These are phyloP conservation scores for Protophormia terraenovae DNA, from an alignment of 2,888 invertebrate genomes.

Conservation along the genomic window DNA sequence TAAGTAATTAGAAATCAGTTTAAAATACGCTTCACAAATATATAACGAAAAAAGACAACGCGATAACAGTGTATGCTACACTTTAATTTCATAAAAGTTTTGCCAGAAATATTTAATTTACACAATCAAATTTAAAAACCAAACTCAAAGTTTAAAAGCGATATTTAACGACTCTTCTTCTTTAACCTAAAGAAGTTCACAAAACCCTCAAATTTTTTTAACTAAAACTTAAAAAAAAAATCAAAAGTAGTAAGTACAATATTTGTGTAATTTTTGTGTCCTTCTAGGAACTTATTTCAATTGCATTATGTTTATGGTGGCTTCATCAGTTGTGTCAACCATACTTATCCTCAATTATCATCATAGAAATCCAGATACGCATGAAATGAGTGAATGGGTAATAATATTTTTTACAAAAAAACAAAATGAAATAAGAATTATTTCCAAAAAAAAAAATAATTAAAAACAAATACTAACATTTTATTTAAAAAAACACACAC, in stretches of 20 bases:
- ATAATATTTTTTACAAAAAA: slow-evolving; percentile 78
- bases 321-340: slow-evolving; percentile 98
- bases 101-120: not conserved
- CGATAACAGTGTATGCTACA: not conserved
- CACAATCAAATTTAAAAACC: slow-evolving; percentile 35
- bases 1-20: not conserved
- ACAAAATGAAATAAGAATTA: slow-evolving; percentile 31
- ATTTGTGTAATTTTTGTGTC: slow-evolving; percentile 83
- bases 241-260: slow-evolving; percentile 75
- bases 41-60: not conserved
- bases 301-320: slow-evolving; percentile 99
- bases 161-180: not conserved
- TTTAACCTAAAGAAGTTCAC: not conserved
- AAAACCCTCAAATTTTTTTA: slow-evolving; percentile 18
- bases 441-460: slow-evolving; percentile 34
- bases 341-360: slow-evolving; percentile 99
- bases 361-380: slow-evolving; percentile 97
- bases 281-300: slow-evolving; percentile 96
- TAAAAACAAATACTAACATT: slow-evolving; percentile 53
- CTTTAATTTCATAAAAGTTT: no score
- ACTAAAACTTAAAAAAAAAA: slow-evolving; percentile 30
- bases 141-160: not conserved
- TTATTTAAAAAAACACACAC: slow-evolving; percentile 9
- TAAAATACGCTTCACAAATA: not conserved
- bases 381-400: slow-evolving; percentile 99